phyloP scores from a whole-genome alignment of 2,797 vertebrate species.

The Amniataba percoides region DNA sequence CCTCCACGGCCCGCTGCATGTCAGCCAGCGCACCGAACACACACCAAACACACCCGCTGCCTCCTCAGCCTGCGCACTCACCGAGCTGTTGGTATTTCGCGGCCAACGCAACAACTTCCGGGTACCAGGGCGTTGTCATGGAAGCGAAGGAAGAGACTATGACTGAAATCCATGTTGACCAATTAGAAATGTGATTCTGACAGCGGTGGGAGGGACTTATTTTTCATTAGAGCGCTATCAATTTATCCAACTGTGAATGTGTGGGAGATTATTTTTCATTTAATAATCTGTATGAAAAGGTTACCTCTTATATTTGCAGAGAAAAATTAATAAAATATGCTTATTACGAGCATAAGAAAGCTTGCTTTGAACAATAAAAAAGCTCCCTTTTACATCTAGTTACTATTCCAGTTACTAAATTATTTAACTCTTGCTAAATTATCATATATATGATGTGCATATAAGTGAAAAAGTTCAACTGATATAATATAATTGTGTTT shows the following conservation, averaged over 20 bases:
- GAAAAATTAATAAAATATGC: not conserved
- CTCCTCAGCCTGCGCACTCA: too few relatives aligned
- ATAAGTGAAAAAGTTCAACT: not conserved
- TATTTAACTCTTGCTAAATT: not conserved
- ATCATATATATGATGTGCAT: not conserved
- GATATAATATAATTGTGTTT: slow-evolving; percentile 43
- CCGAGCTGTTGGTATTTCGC: slow-evolving; percentile 24
- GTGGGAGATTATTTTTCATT: too few relatives aligned
- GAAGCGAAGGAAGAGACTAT: not conserved
- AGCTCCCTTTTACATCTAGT: not conserved
- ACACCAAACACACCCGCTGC: too few relatives aligned
- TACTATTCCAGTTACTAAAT: not conserved
- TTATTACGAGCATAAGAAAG: not conserved
- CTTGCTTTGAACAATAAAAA: not conserved
- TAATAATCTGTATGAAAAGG: too few relatives aligned
- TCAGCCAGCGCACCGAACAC: not conserved
- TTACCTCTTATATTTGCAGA: too few relatives aligned
- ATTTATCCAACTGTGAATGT: too few relatives aligned
- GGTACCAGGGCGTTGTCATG: slow-evolving; percentile 47
- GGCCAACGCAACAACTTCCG: slow-evolving; percentile 51
- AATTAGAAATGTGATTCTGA: slow-evolving; percentile 18
- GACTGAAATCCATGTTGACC: slow-evolving; percentile 29
- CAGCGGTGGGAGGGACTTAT: not conserved
- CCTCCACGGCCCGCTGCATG: slow-evolving; percentile 69
- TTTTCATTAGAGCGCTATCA: not conserved